phyloP scores from a whole-genome alignment of 1,140 invertebrate species.

The Drosophila nikananu region DNA sequence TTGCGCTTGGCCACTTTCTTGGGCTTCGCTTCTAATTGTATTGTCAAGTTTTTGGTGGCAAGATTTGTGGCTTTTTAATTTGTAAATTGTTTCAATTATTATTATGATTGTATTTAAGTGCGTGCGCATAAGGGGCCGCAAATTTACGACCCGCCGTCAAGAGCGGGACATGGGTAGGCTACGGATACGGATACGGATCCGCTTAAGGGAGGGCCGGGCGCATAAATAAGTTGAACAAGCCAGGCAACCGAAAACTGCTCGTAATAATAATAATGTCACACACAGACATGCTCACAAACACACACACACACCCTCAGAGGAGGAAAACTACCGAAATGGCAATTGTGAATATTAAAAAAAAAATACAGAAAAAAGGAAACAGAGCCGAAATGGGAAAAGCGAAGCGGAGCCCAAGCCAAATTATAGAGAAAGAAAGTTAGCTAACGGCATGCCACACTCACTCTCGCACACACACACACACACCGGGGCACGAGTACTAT shows the following conservation, averaged over 20 bases:
- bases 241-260: conserved; percentile 76
- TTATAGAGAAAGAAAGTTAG: conserved; percentile 74
- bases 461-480: conserved; percentile 25
- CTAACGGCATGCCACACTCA: conserved; percentile 65
- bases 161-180: conserved; percentile 18
- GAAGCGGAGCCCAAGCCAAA: conserved; percentile 30
- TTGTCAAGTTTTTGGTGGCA: conserved; percentile 80
- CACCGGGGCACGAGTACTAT: conserved; percentile 63
- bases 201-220: conserved; percentile 40
- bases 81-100: conserved; percentile 84
- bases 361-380: conserved; percentile 29
- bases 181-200: conserved; percentile 28
- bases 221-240: conserved; percentile 83
- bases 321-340: conserved; percentile 80
- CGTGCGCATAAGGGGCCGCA: conserved; percentile 77
- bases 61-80: conserved; percentile 85
- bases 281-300: conserved; percentile 60
- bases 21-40: conserved; percentile 69
- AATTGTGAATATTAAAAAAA: conserved; percentile 84
- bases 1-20: conserved; percentile 50
- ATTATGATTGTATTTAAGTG: conserved; percentile 84
- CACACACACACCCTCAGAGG: conserved; percentile 26
- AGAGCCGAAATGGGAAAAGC: conserved; percentile 23
- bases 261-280: conserved; percentile 82
- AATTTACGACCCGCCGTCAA: conserved; percentile 72